Evolutionary conservation across 2,797 vertebrate genomes (phyloP).

Genomic region (Rhincodon typus): DNA sequence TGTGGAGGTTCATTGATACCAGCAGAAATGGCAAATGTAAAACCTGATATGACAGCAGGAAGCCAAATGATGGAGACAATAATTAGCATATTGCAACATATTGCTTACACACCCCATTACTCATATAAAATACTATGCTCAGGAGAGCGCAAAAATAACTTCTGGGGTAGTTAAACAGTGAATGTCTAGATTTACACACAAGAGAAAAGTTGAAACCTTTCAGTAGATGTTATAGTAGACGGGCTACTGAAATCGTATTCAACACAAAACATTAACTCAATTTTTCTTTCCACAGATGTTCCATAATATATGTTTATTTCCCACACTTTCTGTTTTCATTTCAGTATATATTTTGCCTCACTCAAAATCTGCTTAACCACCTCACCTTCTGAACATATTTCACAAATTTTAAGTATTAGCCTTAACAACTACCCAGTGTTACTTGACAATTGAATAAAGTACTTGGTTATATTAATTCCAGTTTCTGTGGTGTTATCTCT

Average conservation of each 20-base stretch:
- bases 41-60: background rate
- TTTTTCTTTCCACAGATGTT: too few species aligned
- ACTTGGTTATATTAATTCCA: background rate
- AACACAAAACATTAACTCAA: too few species aligned
- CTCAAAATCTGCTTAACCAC: background rate
- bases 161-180: background rate
- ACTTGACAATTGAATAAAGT: background rate
- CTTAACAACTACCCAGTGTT: background rate
- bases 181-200: background rate
- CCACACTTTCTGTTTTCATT: too few species aligned
- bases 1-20: background rate
- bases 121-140: background rate
- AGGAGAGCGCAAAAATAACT: background rate
- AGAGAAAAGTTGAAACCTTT: background rate
- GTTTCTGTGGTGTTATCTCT: background rate
- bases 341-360: background rate
- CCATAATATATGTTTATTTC: too few species aligned
- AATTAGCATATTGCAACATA: background rate
- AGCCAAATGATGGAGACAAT: background rate
- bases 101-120: background rate
- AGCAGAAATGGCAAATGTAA: background rate
- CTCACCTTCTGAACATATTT: background rate
- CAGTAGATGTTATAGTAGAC: too few species aligned
- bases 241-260: too few species aligned
- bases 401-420: background rate